Evolutionary conservation across 2,797 vertebrate genomes (phyloP), one percentile per base, ranked within the genome.

Genomic region (Pogoniulus pusillus): DNA sequence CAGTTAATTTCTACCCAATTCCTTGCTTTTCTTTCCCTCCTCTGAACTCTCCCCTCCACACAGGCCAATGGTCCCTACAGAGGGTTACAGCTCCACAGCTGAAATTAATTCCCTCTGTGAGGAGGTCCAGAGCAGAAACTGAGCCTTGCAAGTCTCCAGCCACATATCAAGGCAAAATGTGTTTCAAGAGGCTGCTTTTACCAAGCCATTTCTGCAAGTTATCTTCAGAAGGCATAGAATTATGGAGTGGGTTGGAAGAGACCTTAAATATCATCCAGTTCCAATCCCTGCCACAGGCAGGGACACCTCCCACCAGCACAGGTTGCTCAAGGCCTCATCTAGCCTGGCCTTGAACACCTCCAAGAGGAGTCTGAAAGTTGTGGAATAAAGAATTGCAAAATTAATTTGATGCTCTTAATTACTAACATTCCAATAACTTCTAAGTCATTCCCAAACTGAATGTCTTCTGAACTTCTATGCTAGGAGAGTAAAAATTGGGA

Each of bases 1-100:
- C 29, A 20, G 7, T 20, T 49, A 12, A 20, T 32, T 58, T 47
- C 63, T 20, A 54, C 16, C 18, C 1, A 1, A 9, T 34, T 45
- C 10, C 16, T 34, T 35, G 1, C 39, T 32, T 6, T 47, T 12
- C 43, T 54, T 39, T 27, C 6, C 16, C 41, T 9, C n/a, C 47
- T 45, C 53, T 12, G 22, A 75, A 39, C 20, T 30, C 22, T 2
- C 27, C 5, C 41, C 27, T 29, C 58, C 32, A 3, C 30, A 5
- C 3, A 12, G 15, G 2, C 13, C 6, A 19, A 35, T 6, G 0
- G 7, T 41, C 18, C 4, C 47, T 12, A 6, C 7, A 4, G 29
- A 20, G 4, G 9, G 16, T 32, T 22, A 8, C 60, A 29, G 49
- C 29, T 34, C 26, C 7, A 6, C 65, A 9, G 51, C 59, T 9